Evolutionary conservation across 2,888 invertebrate genomes (phyloP).

Genomic region (Chelonus formosanus): DNA sequence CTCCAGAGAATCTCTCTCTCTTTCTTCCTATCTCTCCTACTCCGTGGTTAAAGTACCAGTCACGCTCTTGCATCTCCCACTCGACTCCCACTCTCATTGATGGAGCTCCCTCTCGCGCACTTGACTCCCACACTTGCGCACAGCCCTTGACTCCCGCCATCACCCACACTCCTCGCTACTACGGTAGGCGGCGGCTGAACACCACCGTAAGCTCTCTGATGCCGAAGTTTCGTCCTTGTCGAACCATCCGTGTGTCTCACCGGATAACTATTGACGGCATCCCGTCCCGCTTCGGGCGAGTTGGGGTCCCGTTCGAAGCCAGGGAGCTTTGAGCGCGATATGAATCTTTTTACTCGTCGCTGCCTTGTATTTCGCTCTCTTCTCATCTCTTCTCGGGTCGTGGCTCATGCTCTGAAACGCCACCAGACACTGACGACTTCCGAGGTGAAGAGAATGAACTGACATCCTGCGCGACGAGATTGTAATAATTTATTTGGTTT

Average conservation of each 20-base stretch:
- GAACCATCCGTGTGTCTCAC: slow-evolving; percentile 24
- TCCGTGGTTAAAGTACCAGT: slow-evolving; percentile 28
- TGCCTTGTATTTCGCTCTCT: slow-evolving; percentile 25
- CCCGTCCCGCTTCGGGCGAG: slow-evolving; percentile 58
- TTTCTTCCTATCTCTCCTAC: slow-evolving; percentile 44
- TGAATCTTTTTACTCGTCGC: slow-evolving; percentile 37
- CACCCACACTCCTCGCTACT: slow-evolving; percentile 37
- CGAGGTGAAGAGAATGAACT: slow-evolving; percentile 38
- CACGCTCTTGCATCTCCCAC: slow-evolving; percentile 37
- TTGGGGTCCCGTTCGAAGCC: slow-evolving; percentile 59
- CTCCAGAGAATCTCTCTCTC: slow-evolving; percentile 55
- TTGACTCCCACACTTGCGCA: slow-evolving; percentile 33
- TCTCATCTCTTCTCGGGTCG: slow-evolving; percentile 32
- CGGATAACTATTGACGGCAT: slow-evolving; percentile 41
- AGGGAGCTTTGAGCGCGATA: slow-evolving; percentile 33
- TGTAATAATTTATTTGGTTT: slow-evolving; percentile 61
- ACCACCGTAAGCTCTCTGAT: slow-evolving; percentile 43
- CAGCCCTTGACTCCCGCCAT: slow-evolving; percentile 26
- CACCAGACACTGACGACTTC: slow-evolving; percentile 31
- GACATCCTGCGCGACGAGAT: slow-evolving; percentile 43
- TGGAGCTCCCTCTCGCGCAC: slow-evolving; percentile 34
- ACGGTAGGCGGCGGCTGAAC: slow-evolving; percentile 41
- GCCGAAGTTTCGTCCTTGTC: slow-evolving; percentile 40
- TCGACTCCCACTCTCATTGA: slow-evolving; percentile 32
- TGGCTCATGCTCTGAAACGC: slow-evolving; percentile 25